Evolutionary conservation across 1,140 invertebrate genomes (phyloP), one percentile per base, ranked within the genome.

Genomic region (Helicorthomorpha holstii): DNA sequence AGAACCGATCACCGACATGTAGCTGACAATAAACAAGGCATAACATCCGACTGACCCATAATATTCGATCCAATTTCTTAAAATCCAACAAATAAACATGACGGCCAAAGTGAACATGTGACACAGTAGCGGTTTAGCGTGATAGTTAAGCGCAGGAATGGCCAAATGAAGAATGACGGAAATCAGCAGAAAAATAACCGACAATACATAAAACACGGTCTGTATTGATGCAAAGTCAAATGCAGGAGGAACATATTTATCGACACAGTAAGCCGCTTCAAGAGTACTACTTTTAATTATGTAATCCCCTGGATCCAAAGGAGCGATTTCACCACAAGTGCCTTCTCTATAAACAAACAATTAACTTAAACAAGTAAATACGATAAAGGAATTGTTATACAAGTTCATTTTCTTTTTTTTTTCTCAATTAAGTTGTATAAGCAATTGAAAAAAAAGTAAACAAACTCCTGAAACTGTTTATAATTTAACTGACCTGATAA

Each of bases 1-100:
- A 7, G 64, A 64, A 12, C 68, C 57, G 23, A 75, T 59, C 57
- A 73, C 70, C 41, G 67, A 66, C 52, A 71, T 70, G 53, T 75
- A 72, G 24, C 71, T 58, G 10, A 66, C 27, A 26, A 72, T 58
- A 7, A 45, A 10, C 7, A 23, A 26, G 19, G n/a, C 25, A 16
- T 22, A 52, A 27, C 50, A 52, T 3, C 25, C 12, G 3, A 3
- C 22, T 25, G 4, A 3, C n/a, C 4, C 24, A 16, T 14, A 23
- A 3, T 25, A 10, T 7, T 19, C 14, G 3, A 7, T 19, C 24
- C 21, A 52, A 16, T 7, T 27, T 7, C 50, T 7, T 3, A 26
- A 10, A 26, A 24, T 14, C 19, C 51, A 23, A 4, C 45, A 7
- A 12, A 52, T 48, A 29, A 51, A 52, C 45, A 52, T 48, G 7